Base-by-base conservation (phyloP, 2,113 vertebrate species). In the Lagopus muta region DNA sequence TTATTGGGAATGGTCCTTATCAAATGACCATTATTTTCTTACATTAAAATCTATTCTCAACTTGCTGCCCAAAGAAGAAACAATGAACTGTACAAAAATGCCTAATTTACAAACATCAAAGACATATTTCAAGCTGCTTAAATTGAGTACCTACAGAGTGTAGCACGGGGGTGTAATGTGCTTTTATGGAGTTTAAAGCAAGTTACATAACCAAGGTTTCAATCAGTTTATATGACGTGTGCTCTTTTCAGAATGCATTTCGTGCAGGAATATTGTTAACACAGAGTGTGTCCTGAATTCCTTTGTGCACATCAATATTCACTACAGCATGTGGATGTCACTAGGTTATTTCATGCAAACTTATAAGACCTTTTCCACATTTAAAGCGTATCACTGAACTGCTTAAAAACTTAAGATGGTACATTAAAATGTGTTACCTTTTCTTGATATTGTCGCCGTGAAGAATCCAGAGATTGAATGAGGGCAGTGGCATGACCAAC, bases 381-480 rank as follows among this genome's bases (percentile, higher is more conserved):
- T 10, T 28, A 52, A 76, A 71, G n/a, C 5, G 55, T 28, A 18
- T 18, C 22, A 21, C 34, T 18, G 62, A 74, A 20, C 6, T 67
- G 11, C 58, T 36, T 74, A 8, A 65, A 54, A 91, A 48, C 13
- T 9, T 11, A 48, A 19, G 11, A 13, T 47, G 13, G 24, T 43
- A 76, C 1, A 12, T 57, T 64, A 75, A 89, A 81, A n/a, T 0
- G 2, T 73, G 92, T 98, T 98, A 99, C 99, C 99, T 99, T 99
- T 95, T 99, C 99, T 96, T 99, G 99, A 95, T 99, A 99, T 24
- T 99, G 99, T 52, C 99, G 95, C 61, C 99, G 97, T 0, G 99
- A 99, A 2, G 99, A 99, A 94, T 99, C 99, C 98, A 99, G 97
- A 24, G 99, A 99, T 91, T 99, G 99, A 92, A 99, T 99, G 64